A percentile compares a stretch with the other conserved stretches of the same genome.
These are phyloP conservation scores for Natrix natrix DNA, from an alignment of 2,797 vertebrate genomes.

Conservation along the genomic window DNA sequence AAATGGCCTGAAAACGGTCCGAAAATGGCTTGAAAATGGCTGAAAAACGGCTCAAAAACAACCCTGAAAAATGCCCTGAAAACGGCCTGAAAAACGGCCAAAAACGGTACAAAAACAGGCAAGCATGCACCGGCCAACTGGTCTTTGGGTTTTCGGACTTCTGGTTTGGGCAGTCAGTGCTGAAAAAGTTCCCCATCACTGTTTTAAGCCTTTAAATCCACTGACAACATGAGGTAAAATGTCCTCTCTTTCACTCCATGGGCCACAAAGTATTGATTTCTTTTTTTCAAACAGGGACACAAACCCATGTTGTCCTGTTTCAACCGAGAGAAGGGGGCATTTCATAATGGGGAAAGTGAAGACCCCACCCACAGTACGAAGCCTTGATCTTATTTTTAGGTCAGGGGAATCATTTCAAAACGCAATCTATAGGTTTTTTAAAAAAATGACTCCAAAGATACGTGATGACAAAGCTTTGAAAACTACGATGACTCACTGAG, in stretches of 20 bases:
- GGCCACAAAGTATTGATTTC: neutral
- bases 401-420: neutral
- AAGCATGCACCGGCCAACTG: no score
- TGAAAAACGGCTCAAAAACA: no score
- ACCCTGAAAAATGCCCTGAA: no score
- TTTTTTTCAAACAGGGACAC: neutral
- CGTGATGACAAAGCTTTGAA: conserved; percentile 47
- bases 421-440: neutral
- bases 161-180: no score
- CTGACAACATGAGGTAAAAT: neutral
- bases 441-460: neutral
- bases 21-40: no score
- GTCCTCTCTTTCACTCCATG: neutral
- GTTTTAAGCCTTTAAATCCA: neutral
- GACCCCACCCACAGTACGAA: neutral
- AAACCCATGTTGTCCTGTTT: neutral
- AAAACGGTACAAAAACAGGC: no score
- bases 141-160: no score
- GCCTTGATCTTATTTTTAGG: neutral
- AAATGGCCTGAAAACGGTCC: no score
- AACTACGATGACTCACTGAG: conserved; percentile 53
- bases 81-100: no score
- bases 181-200: no score
- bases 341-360: neutral
- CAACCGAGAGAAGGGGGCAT: neutral